phyloP scores from a whole-genome alignment of 2,113 vertebrate genomes.

The Oreotrochilus melanogaster region DNA sequence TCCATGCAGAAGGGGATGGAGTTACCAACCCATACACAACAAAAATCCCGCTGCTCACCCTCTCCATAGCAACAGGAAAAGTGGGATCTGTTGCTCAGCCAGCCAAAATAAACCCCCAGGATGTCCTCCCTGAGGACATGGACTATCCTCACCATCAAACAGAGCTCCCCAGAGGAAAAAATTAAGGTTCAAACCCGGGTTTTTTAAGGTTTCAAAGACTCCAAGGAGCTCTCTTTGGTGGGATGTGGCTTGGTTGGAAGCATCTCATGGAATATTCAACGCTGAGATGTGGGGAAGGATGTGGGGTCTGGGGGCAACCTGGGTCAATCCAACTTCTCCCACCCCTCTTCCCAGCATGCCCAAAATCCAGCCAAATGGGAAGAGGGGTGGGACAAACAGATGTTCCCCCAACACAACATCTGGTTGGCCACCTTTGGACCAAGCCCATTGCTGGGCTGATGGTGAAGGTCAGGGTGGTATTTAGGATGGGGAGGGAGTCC shows the following conservation, averaged over 20 bases:
- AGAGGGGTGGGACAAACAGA: background rate
- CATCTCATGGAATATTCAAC: background rate
- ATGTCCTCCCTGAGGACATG: background rate
- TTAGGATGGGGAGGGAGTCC: background rate
- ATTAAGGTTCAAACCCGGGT: background rate
- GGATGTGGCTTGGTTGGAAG: background rate
- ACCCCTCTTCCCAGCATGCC: background rate
- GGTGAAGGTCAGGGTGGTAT: rapidly evolving
- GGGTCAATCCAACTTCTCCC: background rate
- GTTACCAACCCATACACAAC: background rate
- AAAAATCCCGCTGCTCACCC: background rate
- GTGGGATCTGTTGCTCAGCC: background rate
- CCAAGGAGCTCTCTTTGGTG: background rate
- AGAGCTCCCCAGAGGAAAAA: background rate
- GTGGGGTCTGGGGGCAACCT: background rate
- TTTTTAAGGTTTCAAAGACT: background rate
- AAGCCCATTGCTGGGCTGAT: rapidly evolving
- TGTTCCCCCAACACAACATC: background rate
- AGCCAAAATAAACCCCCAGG: background rate
- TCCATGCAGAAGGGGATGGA: background rate
- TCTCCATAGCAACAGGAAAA: background rate
- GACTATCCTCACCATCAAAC: rapidly evolving
- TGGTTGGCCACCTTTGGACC: rapidly evolving
- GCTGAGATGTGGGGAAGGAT: background rate
- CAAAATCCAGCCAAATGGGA: background rate